Evolutionary conservation across 2,113 vertebrate species (phyloP).

Genomic region (Mormoops blainvillei): DNA sequence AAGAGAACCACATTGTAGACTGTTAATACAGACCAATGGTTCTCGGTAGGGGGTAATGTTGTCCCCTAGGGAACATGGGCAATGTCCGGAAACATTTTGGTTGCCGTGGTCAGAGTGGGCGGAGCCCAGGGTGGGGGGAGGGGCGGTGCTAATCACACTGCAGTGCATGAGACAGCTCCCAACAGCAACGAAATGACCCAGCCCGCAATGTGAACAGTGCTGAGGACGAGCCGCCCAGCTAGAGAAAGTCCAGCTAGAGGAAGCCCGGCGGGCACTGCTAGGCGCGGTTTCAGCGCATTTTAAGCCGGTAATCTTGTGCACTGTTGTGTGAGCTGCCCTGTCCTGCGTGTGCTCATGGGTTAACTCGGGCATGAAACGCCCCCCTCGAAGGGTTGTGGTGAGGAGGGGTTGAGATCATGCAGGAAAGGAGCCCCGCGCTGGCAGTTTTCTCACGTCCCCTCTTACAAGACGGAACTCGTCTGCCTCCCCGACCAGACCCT

Average conservation of each 20-base stretch:
- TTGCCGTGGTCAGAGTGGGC: not conserved
- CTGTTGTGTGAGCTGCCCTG: fast-evolving
- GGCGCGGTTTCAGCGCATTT: fast-evolving
- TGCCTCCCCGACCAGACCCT: not conserved
- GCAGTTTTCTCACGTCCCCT: not conserved
- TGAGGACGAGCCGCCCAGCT: fast-evolving
- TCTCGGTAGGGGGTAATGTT: not conserved
- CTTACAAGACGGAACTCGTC: fast-evolving
- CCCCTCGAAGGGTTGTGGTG: fast-evolving
- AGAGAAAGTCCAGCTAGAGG: too few species aligned
- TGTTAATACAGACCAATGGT: fast-evolving
- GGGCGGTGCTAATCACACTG: fast-evolving
- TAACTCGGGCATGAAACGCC: not conserved
- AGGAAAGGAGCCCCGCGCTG: not conserved
- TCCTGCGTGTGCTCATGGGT: fast-evolving
- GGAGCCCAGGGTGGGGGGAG: not conserved
- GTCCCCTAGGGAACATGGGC: fast-evolving
- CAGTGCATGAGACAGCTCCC: not conserved
- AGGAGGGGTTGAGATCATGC: not conserved
- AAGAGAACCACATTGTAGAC: not conserved
- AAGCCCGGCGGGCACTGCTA: fast-evolving
- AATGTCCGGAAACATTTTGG: not conserved
- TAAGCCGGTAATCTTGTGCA: too few species aligned
- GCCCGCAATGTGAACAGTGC: fast-evolving
- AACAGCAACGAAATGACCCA: not conserved